A percentile compares a stretch with the other conserved stretches of the same genome.
Conservation (phyloP, 2,797 vertebrate genomes). For the Dicrostonyx torquatus region DNA sequence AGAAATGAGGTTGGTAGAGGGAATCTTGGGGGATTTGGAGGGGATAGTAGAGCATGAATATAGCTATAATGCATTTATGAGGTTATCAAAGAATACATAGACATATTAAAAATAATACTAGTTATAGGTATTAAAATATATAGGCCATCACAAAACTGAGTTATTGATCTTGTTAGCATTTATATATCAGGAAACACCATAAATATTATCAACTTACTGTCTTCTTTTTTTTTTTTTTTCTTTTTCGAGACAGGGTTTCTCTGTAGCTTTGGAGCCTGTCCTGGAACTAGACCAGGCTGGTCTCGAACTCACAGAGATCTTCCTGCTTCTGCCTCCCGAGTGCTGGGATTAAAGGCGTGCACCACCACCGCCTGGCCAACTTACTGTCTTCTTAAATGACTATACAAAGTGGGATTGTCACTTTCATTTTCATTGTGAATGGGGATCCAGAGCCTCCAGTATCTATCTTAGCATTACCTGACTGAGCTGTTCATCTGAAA, state of each 20-base stretch:
- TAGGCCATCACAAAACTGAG: background rate
- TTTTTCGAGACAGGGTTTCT: too few relatives aligned
- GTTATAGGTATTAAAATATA: background rate
- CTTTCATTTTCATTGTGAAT: background rate
- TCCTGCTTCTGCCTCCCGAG: too few relatives aligned
- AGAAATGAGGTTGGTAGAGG: background rate
- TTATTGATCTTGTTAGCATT: background rate
- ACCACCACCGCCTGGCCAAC: too few relatives aligned
- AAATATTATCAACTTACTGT: background rate
- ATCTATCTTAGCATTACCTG: background rate
- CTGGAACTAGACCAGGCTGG: too few relatives aligned
- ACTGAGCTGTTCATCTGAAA: background rate
- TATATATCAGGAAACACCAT: background rate
- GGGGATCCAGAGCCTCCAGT: background rate
- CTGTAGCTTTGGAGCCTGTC: too few relatives aligned
- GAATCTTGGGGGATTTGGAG: background rate
- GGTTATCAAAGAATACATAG: background rate
- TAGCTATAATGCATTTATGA: background rate
- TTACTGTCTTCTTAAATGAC: background rate
- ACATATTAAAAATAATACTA: background rate
- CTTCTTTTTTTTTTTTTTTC: too few relatives aligned
- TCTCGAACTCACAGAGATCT: too few relatives aligned
- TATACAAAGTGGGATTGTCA: background rate
- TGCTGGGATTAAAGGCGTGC: too few relatives aligned
- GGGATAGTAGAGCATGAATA: background rate